Conservation (phyloP, 1,140 invertebrate genomes). For the Pseudachorutes palmiensis region DNA sequence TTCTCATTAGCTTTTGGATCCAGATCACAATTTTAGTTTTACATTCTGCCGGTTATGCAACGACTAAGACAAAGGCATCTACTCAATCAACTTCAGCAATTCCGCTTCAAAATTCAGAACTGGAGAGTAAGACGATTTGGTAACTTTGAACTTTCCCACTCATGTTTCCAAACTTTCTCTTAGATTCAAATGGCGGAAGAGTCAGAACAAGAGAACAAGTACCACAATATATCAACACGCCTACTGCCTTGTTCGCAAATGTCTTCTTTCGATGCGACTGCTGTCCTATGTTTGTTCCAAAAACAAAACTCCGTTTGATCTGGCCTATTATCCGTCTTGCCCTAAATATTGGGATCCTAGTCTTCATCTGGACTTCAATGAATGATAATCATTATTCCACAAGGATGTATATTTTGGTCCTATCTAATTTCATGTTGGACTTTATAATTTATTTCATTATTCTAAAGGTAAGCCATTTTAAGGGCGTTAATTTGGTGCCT, state of each 20-base stretch:
- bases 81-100: background rate
- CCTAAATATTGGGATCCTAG: background rate
- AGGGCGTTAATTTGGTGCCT: background rate
- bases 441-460: background rate
- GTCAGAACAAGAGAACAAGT: no score
- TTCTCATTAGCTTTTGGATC: background rate
- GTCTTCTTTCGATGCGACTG: background rate
- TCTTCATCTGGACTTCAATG: background rate
- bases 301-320: background rate
- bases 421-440: background rate
- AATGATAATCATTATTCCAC: background rate
- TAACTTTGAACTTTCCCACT: no score
- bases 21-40: background rate
- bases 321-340: background rate
- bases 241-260: background rate
- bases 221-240: no score
- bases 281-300: background rate
- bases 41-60: background rate
- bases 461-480: background rate
- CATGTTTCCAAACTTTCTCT: no score
- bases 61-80: background rate
- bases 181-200: no score
- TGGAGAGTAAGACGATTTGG: background rate
- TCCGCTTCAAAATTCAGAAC: background rate
- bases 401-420: background rate